Conservation (phyloP, 2,888 invertebrate species). For the Philereme transversata region DNA sequence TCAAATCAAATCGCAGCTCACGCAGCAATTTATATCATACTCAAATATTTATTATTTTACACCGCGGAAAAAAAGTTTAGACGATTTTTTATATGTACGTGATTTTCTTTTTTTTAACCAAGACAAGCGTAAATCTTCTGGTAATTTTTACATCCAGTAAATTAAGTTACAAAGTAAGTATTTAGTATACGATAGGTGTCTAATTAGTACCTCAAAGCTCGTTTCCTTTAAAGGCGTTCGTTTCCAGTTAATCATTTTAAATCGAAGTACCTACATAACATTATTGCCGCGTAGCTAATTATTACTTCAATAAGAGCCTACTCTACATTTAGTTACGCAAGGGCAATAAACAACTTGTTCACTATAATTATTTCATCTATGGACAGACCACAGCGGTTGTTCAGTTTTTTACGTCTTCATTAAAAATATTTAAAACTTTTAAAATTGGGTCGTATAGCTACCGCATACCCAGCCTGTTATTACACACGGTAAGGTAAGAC, state of each 20-base stretch:
- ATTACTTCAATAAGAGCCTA: conserved; percentile 28
- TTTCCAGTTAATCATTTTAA: conserved; percentile 29
- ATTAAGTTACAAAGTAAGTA: too few relatives aligned
- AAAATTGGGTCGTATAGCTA: conserved; percentile 38
- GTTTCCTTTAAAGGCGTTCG: conserved; percentile 23
- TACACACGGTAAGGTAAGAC: conserved; percentile 43
- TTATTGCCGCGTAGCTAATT: conserved; percentile 24
- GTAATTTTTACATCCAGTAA: too few relatives aligned
- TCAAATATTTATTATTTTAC: too few relatives aligned
- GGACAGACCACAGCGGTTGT: conserved; percentile 39
- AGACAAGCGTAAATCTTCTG: too few relatives aligned
- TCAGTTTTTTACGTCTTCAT: conserved; percentile 27
- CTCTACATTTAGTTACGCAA: conserved; percentile 36
- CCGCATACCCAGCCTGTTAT: conserved; percentile 42
- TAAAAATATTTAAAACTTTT: conserved; percentile 23
- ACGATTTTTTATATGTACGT: too few relatives aligned
- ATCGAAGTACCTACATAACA: conserved; percentile 24
- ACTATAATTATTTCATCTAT: conserved; percentile 46
- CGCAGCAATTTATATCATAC: too few relatives aligned
- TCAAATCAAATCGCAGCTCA: too few relatives aligned
- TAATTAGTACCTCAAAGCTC: conserved; percentile 21
- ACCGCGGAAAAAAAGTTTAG: too few relatives aligned
- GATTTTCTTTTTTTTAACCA: too few relatives aligned
- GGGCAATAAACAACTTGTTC: conserved; percentile 34
- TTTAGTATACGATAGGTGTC: background rate